Conservation (phyloP, 2,888 invertebrate genomes). For the Parelbella ahira region DNA sequence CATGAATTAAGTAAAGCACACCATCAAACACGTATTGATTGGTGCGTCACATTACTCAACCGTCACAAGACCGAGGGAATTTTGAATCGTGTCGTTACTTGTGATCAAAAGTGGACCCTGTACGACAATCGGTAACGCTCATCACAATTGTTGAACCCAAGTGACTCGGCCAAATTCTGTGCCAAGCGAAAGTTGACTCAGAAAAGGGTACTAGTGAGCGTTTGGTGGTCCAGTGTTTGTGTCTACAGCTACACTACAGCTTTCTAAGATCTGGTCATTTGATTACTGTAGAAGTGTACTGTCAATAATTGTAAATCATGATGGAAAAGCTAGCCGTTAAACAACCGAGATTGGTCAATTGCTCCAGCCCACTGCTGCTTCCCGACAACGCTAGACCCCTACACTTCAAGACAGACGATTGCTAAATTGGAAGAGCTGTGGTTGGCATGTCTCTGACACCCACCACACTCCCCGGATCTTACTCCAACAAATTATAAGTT, state of each 20-base stretch:
- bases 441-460: background rate
- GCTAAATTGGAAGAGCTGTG: background rate
- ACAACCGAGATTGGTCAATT: slow-evolving; percentile 1
- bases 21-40: background rate
- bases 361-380: slow-evolving; percentile 2
- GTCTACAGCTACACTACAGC: slow-evolving; percentile 26
- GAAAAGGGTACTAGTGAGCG: slow-evolving; percentile 26
- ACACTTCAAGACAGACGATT: background rate
- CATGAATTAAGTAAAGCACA: background rate
- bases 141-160: slow-evolving; percentile 37
- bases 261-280: slow-evolving; percentile 25
- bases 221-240: slow-evolving; percentile 27
- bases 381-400: background rate
- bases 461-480: slow-evolving; percentile 26
- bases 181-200: slow-evolving; percentile 30
- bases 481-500: slow-evolving; percentile 24
- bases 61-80: background rate
- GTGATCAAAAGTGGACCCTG: slow-evolving; percentile 28
- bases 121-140: slow-evolving; percentile 29
- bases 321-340: slow-evolving; percentile 4
- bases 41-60: background rate
- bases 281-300: slow-evolving; percentile 3
- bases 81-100: background rate
- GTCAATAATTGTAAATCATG: slow-evolving; percentile 4
- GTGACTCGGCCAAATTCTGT: slow-evolving; percentile 32